phyloP scores from a whole-genome alignment of 2,797 vertebrate species.

The Hozukius guyotensis region DNA sequence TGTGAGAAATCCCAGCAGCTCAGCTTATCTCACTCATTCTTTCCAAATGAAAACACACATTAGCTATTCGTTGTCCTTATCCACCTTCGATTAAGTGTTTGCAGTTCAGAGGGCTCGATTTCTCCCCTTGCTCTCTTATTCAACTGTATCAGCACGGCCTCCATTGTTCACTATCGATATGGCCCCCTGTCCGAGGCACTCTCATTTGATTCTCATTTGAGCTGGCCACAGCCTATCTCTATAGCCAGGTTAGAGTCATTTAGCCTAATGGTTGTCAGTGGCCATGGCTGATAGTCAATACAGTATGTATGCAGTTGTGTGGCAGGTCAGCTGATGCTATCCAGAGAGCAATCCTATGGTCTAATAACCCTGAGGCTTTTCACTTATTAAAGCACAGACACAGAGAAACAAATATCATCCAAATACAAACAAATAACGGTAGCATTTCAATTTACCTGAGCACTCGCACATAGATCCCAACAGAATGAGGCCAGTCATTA shows the following conservation, averaged over 20 bases:
- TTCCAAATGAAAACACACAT: conserved; percentile 23
- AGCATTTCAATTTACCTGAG: conserved; percentile 32
- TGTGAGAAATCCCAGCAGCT: background rate
- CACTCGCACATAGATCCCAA: conserved; percentile 6
- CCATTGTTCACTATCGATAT: conserved; percentile 28
- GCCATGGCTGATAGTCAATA: conserved; percentile 31
- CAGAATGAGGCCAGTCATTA: conserved; percentile 33
- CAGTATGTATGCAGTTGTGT: background rate
- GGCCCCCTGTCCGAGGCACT: conserved; percentile 17
- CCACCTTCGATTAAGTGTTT: conserved; percentile 15
- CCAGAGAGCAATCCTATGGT: background rate
- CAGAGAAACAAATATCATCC: background rate
- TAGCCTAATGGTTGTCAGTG: conserved; percentile 44
- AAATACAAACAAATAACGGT: conserved; percentile 24
- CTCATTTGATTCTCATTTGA: conserved; percentile 31
- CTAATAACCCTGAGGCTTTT: conserved; percentile 16
- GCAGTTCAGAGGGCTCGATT: conserved; percentile 9
- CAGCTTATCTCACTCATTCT: background rate
- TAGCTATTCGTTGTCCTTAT: conserved; percentile 10
- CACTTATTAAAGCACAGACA: conserved; percentile 22
- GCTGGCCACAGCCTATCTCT: conserved; percentile 31
- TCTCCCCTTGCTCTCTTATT: conserved; percentile 27
- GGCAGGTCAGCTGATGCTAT: conserved; percentile 8
- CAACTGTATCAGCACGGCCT: conserved; percentile 37
- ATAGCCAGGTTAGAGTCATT: conserved; percentile 44